These are phyloP conservation scores for Eueremaeus valkanovi DNA, from an alignment of 2,888 invertebrate species.

Conservation along the genomic window DNA sequence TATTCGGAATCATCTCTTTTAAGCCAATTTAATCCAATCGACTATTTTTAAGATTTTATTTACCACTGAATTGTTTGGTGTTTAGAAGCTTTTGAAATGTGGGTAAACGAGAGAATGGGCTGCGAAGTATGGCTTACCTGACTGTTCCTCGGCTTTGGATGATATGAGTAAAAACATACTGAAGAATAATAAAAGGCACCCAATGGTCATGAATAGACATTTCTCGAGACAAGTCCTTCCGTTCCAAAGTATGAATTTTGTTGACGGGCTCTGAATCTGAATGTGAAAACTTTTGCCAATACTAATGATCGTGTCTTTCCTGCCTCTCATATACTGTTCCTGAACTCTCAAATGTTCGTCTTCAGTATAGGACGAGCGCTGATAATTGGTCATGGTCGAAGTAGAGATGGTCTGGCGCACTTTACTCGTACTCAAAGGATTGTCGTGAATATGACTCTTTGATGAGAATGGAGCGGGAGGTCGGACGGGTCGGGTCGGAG, in stretches of 20 bases:
- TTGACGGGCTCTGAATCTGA: slow-evolving; percentile 38
- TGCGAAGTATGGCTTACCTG: not conserved
- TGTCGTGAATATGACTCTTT: slow-evolving; percentile 11
- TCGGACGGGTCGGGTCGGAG: slow-evolving; percentile 34
- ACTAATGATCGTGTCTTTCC: slow-evolving; percentile 41
- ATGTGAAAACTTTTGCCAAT: slow-evolving; percentile 37
- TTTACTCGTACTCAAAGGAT: slow-evolving; percentile 3
- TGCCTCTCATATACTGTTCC: slow-evolving; percentile 38
- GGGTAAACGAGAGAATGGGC: too few relatives aligned
- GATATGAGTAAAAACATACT: slow-evolving; percentile 26
- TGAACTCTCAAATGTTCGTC: slow-evolving; percentile 39
- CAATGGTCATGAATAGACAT: slow-evolving; percentile 38
- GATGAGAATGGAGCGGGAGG: slow-evolving; percentile 35
- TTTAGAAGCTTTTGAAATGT: too few relatives aligned
- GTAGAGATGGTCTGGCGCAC: slow-evolving; percentile 22
- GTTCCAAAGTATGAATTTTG: slow-evolving; percentile 36
- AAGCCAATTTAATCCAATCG: too few relatives aligned
- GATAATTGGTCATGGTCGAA: slow-evolving; percentile 34
- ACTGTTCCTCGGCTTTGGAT: not conserved
- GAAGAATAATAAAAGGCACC: slow-evolving; percentile 23
- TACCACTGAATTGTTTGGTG: too few relatives aligned
- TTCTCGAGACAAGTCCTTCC: slow-evolving; percentile 38
- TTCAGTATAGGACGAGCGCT: slow-evolving; percentile 40
- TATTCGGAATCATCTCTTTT: too few relatives aligned
- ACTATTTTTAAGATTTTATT: too few relatives aligned